These are phyloP conservation scores for Hemicrepidius hirtus DNA, from an alignment of 2,888 invertebrate genomes.

Conservation along the genomic window DNA sequence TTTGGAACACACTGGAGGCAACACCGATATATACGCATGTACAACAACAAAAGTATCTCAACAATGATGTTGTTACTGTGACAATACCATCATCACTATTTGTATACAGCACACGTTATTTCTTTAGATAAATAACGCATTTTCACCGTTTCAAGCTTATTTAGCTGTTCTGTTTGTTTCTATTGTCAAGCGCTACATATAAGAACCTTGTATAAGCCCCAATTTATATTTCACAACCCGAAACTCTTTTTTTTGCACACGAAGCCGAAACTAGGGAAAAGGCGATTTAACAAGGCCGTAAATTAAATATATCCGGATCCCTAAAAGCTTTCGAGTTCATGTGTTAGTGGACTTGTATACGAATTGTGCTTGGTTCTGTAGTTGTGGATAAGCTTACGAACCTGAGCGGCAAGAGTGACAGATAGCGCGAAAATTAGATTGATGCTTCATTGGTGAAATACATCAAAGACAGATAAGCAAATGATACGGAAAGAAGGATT, in stretches of 20 bases:
- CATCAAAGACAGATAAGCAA: slow-evolving; percentile 19
- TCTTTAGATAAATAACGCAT: slow-evolving; percentile 35
- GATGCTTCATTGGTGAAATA: slow-evolving; percentile 31
- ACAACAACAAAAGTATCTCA: too few species aligned
- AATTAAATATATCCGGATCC: slow-evolving; percentile 21
- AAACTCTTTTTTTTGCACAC: slow-evolving; percentile 1
- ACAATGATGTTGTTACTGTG: slow-evolving; percentile 33
- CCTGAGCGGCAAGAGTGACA: slow-evolving; percentile 20
- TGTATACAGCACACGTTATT: slow-evolving; percentile 37
- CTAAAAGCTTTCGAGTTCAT: slow-evolving; percentile 11
- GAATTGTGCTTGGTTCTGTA: slow-evolving; percentile 6
- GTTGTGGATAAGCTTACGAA: slow-evolving; percentile 11
- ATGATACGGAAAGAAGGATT: slow-evolving; percentile 22
- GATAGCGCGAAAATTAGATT: slow-evolving; percentile 42
- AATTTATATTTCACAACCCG: slow-evolving; percentile 23
- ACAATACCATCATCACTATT: slow-evolving; percentile 30
- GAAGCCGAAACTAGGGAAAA: slow-evolving; percentile 5
- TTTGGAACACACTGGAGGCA: too few species aligned
- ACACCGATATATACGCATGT: too few species aligned
- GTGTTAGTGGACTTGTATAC: slow-evolving; percentile 1
- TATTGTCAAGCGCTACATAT: not conserved
- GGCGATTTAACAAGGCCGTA: slow-evolving; percentile 13
- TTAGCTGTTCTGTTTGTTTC: slow-evolving; percentile 21
- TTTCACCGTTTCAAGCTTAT: slow-evolving; percentile 16
- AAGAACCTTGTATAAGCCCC: slow-evolving; percentile 11